Evolutionary conservation across 2,113 vertebrate species (phyloP).

Genomic region (Ptychochromis oligacanthus): DNA sequence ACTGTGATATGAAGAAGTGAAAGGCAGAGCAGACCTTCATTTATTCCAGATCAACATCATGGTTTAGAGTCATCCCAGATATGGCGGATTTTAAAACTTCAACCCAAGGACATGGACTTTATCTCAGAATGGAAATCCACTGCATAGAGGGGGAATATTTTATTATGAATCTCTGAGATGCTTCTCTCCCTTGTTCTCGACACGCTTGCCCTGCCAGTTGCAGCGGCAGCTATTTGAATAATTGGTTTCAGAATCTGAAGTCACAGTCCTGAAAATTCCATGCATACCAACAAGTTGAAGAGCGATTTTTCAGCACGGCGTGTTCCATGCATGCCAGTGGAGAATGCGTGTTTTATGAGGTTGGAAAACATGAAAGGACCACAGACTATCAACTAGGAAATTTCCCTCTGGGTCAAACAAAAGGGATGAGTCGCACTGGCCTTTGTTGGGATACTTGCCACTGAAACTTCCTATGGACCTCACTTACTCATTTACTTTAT

Average conservation of each 20-base stretch:
- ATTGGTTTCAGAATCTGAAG: constrained; percentile 74
- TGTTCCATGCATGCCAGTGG: constrained; percentile 32
- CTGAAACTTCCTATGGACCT: not conserved
- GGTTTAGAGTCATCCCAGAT: constrained; percentile 45
- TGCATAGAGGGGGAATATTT: constrained; percentile 34
- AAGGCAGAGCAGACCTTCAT: constrained; percentile 10
- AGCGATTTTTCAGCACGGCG: constrained; percentile 46
- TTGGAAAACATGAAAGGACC: constrained; percentile 48
- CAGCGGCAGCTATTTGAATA: constrained; percentile 71
- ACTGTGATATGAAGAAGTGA: not conserved
- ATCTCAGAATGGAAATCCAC: constrained; percentile 34
- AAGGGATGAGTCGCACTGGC: not conserved
- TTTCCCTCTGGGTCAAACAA: constrained; percentile 6
- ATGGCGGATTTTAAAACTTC: constrained; percentile 34
- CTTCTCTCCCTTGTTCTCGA: constrained; percentile 57
- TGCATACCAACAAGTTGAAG: constrained; percentile 70
- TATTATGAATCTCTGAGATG: constrained; percentile 53
- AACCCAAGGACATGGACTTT: constrained; percentile 33
- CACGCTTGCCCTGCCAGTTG: constrained; percentile 59
- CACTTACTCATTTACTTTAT: not conserved
- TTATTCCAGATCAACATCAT: constrained; percentile 35
- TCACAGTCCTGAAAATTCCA: constrained; percentile 65
- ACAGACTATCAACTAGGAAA: constrained; percentile 34
- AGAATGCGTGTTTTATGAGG: constrained; percentile 69
- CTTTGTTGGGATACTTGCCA: constrained; percentile 4